Percentiles rank a stretch among this genome's conserved stretches.
phyloP scores from a whole-genome alignment of 2,113 vertebrate species.

The Crotophaga sulcirostris region DNA sequence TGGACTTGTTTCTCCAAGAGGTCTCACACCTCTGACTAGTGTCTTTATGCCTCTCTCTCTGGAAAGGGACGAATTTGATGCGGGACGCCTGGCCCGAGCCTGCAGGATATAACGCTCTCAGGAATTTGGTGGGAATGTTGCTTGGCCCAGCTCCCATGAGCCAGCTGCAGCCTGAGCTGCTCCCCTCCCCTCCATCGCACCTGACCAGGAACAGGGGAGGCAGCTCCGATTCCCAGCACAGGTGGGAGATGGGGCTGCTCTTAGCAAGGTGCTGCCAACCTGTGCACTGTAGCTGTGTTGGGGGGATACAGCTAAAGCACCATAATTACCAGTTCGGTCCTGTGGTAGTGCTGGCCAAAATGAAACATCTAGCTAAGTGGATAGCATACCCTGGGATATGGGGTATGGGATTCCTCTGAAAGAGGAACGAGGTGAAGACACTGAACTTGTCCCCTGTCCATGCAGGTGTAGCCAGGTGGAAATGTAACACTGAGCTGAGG shows the following conservation, averaged over 20 bases:
- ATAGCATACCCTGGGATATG: neutral
- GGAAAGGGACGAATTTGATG: neutral
- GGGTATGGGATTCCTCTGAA: neutral
- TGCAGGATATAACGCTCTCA: neutral
- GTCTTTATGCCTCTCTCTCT: neutral
- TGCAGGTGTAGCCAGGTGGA: neutral
- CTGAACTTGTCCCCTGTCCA: neutral
- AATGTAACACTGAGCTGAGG: neutral
- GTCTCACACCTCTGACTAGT: neutral
- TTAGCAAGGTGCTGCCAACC: neutral
- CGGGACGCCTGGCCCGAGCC: neutral
- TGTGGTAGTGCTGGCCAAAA: neutral
- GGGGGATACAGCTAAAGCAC: neutral
- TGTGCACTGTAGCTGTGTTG: accelerated
- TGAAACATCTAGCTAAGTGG: neutral
- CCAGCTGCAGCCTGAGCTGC: neutral
- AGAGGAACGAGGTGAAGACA: neutral
- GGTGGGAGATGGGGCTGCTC: neutral
- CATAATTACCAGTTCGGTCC: accelerated
- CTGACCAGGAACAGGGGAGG: neutral
- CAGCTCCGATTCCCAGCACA: neutral
- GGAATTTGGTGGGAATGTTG: conserved; percentile 1
- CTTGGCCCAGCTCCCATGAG: neutral
- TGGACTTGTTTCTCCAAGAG: neutral
- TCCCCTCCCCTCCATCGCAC: neutral